Base-by-base conservation (phyloP, 2,888 invertebrate species). In the Aporophyla nigra region DNA sequence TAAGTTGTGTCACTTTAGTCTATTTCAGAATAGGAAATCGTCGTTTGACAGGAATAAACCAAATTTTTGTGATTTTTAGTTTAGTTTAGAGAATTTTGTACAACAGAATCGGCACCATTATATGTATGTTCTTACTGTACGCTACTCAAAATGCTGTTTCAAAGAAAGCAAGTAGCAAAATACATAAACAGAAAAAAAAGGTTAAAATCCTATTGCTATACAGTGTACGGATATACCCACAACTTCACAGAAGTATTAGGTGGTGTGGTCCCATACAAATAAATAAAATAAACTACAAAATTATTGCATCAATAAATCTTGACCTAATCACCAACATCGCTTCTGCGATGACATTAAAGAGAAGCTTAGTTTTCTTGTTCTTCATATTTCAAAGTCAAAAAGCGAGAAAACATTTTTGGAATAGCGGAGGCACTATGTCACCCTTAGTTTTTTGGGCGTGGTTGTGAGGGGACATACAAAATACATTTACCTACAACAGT, bases 241-340 rank as follows among this genome's bases (percentile, higher is more conserved):
- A 56, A 63, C 81, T 77, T 78, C 82, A 81, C 82, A 75, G 77
- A 81, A 78, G 77, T 75, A 81, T 63, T 63, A 81, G 62, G 24
- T 62, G 40, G 21, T 51, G 9, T 59, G 67, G 19, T 33, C 9
- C 6, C 12, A 56, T 51, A 33, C 21, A 27, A 43, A 56, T 63
- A 81, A 43, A 56, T 63, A 24, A 43, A 63, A 27, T 14, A 61
- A n/a, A 63, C n/a, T 54, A 62, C 43, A 21, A 9, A 49, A 80
- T 21, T 40, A 59, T 27, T 62, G 19, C 14, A 62, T 43, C 16
- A 74, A 81, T 75, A 56, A 81, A 81, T 63, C 24, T 24, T 33
- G 74, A 43, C 54, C n/a, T 54, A 5, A 74, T 62, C 62, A 56
- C 5, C 12, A 6, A 33, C 49, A 80, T 74, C 21, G 49, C n/a